phyloP scores from a whole-genome alignment of 1,140 invertebrate species.

The Cydia splendana region DNA sequence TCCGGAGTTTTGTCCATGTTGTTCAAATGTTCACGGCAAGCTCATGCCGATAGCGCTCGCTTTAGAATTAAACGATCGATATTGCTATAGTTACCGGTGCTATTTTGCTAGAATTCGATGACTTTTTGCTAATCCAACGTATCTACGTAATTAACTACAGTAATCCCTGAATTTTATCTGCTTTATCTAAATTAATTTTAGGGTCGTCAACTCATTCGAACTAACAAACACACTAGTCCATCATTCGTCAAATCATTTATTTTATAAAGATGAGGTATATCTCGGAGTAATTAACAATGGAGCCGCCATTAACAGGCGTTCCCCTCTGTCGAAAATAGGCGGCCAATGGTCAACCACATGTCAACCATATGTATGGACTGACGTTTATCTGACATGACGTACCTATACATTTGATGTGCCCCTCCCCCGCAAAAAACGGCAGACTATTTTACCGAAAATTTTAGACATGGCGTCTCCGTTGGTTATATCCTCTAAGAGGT shows the following conservation, averaged over 20 bases:
- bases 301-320: too few species aligned
- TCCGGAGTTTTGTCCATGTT: slow-evolving; percentile 46
- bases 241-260: neutral
- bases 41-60: slow-evolving; percentile 17
- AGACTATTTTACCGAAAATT: too few species aligned
- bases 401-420: too few species aligned
- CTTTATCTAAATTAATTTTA: slow-evolving; percentile 4
- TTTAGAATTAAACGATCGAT: slow-evolving; percentile 45
- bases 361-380: too few species aligned
- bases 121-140: neutral
- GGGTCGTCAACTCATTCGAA: neutral
- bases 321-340: too few species aligned
- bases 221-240: neutral
- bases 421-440: too few species aligned
- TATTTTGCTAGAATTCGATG: neutral
- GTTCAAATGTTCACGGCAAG: slow-evolving; percentile 8
- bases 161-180: neutral
- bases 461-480: too few species aligned
- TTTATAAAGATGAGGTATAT: slow-evolving; percentile 37
- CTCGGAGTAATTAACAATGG: too few species aligned
- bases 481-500: too few species aligned
- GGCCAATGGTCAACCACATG: too few species aligned
- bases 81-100: slow-evolving; percentile 57
- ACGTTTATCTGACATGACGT: too few species aligned
- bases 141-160: neutral